Evolutionary conservation across 2,113 vertebrate species (phyloP).

Genomic region (Ibidorhyncha struthersii): DNA sequence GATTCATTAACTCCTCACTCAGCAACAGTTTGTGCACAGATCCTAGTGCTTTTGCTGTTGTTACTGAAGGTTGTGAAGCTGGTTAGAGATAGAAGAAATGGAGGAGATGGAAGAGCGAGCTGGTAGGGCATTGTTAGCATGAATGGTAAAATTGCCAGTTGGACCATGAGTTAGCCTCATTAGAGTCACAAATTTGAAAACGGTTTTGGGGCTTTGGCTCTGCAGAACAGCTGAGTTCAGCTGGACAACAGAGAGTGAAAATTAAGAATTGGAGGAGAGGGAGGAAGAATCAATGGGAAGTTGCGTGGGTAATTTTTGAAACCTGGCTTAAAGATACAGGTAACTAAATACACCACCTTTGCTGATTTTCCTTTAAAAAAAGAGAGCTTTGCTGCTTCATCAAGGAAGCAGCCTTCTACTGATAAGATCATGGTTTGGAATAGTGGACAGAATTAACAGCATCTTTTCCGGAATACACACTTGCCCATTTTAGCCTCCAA

Average conservation of each 20-base stretch:
- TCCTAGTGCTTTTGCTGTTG: not conserved
- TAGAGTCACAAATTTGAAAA: not conserved
- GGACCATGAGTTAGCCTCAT: not conserved
- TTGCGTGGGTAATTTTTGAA: not conserved
- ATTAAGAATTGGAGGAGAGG: not conserved
- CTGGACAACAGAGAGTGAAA: not conserved
- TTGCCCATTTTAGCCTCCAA: not conserved
- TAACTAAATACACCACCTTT: not conserved
- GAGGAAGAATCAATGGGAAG: not conserved
- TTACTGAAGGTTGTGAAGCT: constrained; percentile 40
- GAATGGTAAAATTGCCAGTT: not conserved
- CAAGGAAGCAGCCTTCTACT: not conserved
- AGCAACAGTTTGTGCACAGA: not conserved
- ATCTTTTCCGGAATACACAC: not conserved
- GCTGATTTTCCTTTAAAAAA: not conserved
- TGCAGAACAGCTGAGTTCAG: not conserved
- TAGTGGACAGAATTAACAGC: not conserved
- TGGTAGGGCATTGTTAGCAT: not conserved
- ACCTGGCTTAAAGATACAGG: not conserved
- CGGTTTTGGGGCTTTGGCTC: not conserved
- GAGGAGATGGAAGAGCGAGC: constrained; percentile 2
- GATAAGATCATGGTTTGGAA: not conserved
- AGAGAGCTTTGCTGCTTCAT: not conserved
- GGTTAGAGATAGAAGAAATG: not conserved
- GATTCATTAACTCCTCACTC: constrained; percentile 62